These are phyloP conservation scores for Agrochola litura DNA, from an alignment of 2,888 invertebrate species.

Conservation along the genomic window DNA sequence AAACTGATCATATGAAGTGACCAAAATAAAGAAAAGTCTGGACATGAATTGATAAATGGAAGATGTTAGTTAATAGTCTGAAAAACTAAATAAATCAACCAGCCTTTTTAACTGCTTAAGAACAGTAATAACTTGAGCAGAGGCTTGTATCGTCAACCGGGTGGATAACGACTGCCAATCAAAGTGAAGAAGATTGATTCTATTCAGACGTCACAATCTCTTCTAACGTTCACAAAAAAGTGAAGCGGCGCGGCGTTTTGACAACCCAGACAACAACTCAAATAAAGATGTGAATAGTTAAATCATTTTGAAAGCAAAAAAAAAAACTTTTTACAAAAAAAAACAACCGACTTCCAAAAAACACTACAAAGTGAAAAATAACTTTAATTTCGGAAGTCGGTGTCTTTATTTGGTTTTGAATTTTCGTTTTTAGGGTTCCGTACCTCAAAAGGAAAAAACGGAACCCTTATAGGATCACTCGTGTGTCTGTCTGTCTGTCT, in stretches of 20 bases:
- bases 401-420: no score
- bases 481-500: no score
- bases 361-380: no score
- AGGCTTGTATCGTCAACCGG: conserved; percentile 2
- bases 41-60: neutral
- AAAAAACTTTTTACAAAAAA: no score
- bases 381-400: no score
- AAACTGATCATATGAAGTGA: neutral
- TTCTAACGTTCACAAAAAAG: conserved; percentile 19
- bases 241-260: neutral
- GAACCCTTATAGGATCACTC: no score
- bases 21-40: neutral
- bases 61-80: neutral
- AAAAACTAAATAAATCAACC: conserved; percentile 15
- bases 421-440: no score
- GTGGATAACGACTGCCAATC: conserved; percentile 17
- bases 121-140: conserved; percentile 12
- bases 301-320: neutral
- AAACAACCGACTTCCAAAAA: no score
- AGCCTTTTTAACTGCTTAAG: neutral
- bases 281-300: neutral
- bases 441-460: no score
- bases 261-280: neutral
- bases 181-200: conserved; percentile 48
- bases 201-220: conserved; percentile 18